phyloP scores from a whole-genome alignment of 1,140 invertebrate species.

The Hylyphantes graminicola region DNA sequence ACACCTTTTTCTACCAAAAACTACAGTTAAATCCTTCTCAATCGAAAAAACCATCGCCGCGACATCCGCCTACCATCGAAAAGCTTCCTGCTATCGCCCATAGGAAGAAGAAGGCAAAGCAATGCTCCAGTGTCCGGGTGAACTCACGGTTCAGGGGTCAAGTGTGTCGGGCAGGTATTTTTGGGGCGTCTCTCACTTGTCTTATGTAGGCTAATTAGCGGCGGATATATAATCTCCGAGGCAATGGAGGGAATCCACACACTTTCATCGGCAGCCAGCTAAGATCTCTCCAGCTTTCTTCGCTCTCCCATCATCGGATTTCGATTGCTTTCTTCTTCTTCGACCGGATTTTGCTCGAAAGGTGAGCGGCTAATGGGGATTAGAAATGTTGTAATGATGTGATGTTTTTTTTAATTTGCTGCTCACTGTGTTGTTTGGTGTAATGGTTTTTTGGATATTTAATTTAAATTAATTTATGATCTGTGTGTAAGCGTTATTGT shows the following conservation, averaged over 20 bases:
- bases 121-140: constrained; percentile 52
- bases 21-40: too few species aligned
- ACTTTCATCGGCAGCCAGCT: constrained; percentile 7
- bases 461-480: too few species aligned
- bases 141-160: constrained; percentile 59
- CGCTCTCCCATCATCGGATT: constrained; percentile 1
- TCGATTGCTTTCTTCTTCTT: background rate
- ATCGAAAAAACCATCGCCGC: too few species aligned
- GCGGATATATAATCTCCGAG: constrained; percentile 46
- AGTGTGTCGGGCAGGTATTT: constrained; percentile 55
- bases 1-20: too few species aligned
- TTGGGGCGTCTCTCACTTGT: constrained; percentile 24
- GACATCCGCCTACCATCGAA: constrained; percentile 26
- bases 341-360: too few species aligned
- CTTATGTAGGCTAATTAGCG: constrained; percentile 42
- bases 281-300: background rate
- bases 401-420: too few species aligned
- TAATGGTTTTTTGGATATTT: too few species aligned
- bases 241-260: constrained; percentile 9
- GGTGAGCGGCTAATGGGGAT: too few species aligned
- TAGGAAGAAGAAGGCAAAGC: constrained; percentile 7
- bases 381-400: too few species aligned
- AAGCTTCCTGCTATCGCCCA: background rate
- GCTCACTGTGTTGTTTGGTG: too few species aligned
- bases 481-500: too few species aligned